Evolutionary conservation across 2,113 vertebrate species (phyloP).

Genomic region (Gavia stellata): DNA sequence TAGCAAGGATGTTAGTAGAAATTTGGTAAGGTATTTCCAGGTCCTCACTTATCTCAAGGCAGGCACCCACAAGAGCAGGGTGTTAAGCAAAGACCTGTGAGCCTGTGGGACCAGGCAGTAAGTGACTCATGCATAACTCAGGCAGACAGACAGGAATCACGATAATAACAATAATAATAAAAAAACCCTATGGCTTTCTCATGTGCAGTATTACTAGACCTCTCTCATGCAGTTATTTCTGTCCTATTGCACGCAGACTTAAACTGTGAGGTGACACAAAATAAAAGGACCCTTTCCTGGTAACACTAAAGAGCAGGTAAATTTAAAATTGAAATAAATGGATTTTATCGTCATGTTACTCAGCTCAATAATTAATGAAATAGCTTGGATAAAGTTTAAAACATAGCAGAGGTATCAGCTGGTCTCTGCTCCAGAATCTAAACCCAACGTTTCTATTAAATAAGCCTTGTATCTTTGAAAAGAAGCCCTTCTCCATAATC

Average conservation of each 20-base stretch:
- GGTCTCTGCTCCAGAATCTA: constrained; percentile 15
- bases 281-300: background rate
- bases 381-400: constrained; percentile 40
- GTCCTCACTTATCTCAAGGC: background rate
- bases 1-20: background rate
- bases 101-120: background rate
- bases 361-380: constrained; percentile 43
- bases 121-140: background rate
- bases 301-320: background rate
- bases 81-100: background rate
- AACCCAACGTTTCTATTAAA: constrained; percentile 17
- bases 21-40: background rate
- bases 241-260: background rate
- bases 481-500: constrained; percentile 14
- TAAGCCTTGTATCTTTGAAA: constrained; percentile 26
- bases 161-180: background rate
- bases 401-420: constrained; percentile 22
- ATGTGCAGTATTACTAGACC: background rate
- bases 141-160: background rate
- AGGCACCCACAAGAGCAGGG: background rate
- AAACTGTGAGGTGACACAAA: background rate
- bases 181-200: background rate
- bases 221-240: background rate
- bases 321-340: constrained; percentile 24
- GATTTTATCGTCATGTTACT: background rate